Conservation (phyloP, 2,113 vertebrate genomes). For the Lanius collurio region DNA sequence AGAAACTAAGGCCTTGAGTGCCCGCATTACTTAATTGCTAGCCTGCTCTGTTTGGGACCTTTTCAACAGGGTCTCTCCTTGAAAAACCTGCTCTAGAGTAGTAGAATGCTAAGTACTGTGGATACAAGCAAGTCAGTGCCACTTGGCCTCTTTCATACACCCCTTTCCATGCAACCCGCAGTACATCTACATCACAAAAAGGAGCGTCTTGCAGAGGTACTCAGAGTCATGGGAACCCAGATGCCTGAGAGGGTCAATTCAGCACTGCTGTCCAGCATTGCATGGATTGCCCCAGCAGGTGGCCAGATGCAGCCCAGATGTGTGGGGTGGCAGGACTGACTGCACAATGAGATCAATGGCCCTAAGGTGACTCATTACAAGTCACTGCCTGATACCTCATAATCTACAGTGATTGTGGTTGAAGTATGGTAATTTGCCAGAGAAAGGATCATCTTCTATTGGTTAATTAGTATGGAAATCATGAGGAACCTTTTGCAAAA, state of each 20-base stretch:
- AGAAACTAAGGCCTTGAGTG: not conserved
- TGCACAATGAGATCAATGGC: not conserved
- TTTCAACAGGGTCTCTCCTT: not conserved
- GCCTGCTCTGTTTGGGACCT: not conserved
- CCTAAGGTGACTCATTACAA: not conserved
- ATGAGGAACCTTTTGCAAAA: slow-evolving; percentile 3
- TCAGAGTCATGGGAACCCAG: not conserved
- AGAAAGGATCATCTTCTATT: not conserved
- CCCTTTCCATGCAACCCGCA: not conserved
- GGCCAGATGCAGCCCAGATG: not conserved
- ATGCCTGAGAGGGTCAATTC: not conserved
- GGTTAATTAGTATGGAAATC: slow-evolving; percentile 20
- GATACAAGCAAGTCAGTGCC: not conserved
- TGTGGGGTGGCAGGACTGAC: not conserved
- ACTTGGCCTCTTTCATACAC: not conserved
- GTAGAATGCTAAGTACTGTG: not conserved
- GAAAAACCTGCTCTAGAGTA: not conserved
- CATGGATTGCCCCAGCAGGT: not conserved
- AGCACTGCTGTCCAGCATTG: not conserved
- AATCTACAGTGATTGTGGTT: not conserved
- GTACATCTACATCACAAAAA: not conserved
- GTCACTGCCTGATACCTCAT: not conserved
- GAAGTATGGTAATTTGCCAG: not conserved
- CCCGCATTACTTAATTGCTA: not conserved
- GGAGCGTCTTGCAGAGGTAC: not conserved